These are phyloP conservation scores for Dryocosmus kuriphilus DNA, from an alignment of 2,888 invertebrate species.

Conservation along the genomic window DNA sequence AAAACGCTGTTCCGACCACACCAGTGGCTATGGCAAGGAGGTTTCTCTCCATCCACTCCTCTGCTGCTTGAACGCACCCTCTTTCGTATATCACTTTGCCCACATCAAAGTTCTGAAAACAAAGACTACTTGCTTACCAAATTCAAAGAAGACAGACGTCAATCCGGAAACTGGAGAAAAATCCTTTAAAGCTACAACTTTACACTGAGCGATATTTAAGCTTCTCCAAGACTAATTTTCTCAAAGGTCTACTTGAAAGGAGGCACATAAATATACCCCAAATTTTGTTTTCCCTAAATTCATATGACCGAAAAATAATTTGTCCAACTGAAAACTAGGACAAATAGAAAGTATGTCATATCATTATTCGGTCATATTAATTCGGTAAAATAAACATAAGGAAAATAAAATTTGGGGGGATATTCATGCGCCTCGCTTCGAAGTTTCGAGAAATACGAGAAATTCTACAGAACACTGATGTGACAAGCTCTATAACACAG, in stretches of 20 bases:
- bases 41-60: slow-evolving; percentile 97
- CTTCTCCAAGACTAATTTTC: neutral
- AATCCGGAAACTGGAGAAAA: slow-evolving; percentile 17
- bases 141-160: slow-evolving; percentile 23
- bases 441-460: no score
- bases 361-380: no score
- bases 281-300: no score
- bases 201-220: neutral
- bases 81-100: slow-evolving; percentile 93
- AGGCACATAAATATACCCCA: no score
- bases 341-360: no score
- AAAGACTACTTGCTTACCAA: slow-evolving; percentile 67
- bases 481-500: no score
- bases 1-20: slow-evolving; percentile 92
- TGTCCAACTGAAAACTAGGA: no score
- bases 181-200: slow-evolving; percentile 1
- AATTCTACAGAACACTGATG: no score
- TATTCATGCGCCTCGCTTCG: no score
- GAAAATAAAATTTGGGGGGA: no score
- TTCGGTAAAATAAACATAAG: no score
- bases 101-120: slow-evolving; percentile 85
- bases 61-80: slow-evolving; percentile 95
- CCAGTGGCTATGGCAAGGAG: slow-evolving; percentile 94
- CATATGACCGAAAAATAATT: no score
- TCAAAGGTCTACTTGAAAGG: neutral